Percentiles rank a stretch among this genome's conserved stretches.
phyloP scores from a whole-genome alignment of 2,113 vertebrate species.

The Heterochromis multidens region DNA sequence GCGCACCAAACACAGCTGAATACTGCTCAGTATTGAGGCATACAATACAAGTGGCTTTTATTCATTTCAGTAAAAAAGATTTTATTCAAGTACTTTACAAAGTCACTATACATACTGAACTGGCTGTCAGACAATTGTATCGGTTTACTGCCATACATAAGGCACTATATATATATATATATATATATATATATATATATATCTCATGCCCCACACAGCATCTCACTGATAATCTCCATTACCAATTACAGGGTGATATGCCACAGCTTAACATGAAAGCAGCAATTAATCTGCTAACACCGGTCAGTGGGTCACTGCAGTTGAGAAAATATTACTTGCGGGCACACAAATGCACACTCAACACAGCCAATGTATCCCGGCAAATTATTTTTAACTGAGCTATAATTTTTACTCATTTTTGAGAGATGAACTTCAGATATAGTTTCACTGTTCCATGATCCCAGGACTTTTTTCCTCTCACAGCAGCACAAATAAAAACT shows the following conservation, averaged over 20 bases:
- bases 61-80: neutral
- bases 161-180: too few species aligned
- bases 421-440: neutral
- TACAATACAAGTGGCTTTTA: neutral
- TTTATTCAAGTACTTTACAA: neutral
- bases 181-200: too few species aligned
- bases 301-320: slow-evolving; percentile 54
- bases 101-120: neutral
- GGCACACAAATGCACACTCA: neutral
- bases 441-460: neutral
- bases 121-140: neutral
- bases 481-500: neutral
- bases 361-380: neutral
- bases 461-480: neutral
- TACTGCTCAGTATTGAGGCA: neutral
- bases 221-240: slow-evolving; percentile 71
- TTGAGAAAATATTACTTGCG: neutral
- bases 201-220: slow-evolving; percentile 6
- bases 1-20: slow-evolving; percentile 11
- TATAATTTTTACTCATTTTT: neutral
- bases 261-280: slow-evolving; percentile 61
- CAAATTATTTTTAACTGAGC: neutral
- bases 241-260: slow-evolving; percentile 64
- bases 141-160: neutral
- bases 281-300: slow-evolving; percentile 69